Evolutionary conservation across 1,140 invertebrate genomes (phyloP).

Genomic region (Lucilia cuprina): DNA sequence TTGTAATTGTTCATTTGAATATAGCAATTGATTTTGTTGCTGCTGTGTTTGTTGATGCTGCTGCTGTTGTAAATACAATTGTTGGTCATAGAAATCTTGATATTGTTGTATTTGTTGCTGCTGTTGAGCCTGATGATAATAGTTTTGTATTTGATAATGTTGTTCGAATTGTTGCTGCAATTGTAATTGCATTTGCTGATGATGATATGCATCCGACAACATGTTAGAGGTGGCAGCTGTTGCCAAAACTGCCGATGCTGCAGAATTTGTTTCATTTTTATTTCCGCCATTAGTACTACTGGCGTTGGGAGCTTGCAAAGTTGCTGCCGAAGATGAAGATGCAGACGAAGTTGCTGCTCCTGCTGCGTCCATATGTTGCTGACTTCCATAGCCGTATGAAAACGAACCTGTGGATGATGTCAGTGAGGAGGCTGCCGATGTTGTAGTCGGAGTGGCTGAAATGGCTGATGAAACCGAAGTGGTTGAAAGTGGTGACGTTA

Average conservation of each 20-base stretch:
- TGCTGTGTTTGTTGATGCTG: too few relatives aligned
- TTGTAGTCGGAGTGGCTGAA: neutral
- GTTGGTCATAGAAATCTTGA: slow-evolving; percentile 32
- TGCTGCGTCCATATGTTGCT: neutral
- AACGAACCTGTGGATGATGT: slow-evolving; percentile 11
- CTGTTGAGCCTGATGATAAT: slow-evolving; percentile 40
- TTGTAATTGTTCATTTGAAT: slow-evolving; percentile 2
- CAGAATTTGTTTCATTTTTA: neutral
- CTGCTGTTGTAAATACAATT: neutral
- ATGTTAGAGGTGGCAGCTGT: neutral
- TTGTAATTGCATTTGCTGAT: slow-evolving; percentile 40
- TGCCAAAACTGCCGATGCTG: neutral
- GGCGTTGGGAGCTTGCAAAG: neutral
- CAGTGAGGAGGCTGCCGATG: slow-evolving; percentile 19
- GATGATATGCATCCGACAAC: slow-evolving; percentile 38
- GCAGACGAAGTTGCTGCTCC: neutral
- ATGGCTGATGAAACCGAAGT: slow-evolving; percentile 32
- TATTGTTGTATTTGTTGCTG: slow-evolving; percentile 37
- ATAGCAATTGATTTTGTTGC: slow-evolving; percentile 27
- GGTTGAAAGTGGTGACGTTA: slow-evolving; percentile 24
- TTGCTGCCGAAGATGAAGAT: neutral
- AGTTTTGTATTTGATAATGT: slow-evolving; percentile 37
- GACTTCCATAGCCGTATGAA: neutral
- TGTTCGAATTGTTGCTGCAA: slow-evolving; percentile 40
- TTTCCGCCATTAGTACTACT: neutral